Percentiles rank a stretch among this genome's conserved stretches.
Conservation (phyloP, 1,140 invertebrate species). For the Propsilocerus akamusi region DNA sequence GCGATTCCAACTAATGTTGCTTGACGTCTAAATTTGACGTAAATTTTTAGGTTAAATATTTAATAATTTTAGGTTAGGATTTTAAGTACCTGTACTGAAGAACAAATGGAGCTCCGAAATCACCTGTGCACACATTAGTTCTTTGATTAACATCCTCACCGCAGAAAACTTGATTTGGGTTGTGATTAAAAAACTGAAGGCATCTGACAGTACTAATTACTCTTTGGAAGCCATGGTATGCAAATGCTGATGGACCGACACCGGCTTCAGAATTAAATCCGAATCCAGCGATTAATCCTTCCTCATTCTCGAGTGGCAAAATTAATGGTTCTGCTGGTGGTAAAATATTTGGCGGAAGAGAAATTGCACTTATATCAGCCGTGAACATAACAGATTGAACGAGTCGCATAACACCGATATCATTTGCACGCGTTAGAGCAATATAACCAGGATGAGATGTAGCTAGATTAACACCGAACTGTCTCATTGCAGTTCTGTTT, state of each 20-base stretch:
- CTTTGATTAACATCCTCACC: not conserved
- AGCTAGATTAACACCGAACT: not conserved
- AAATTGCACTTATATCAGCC: no score
- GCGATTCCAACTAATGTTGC: not conserved
- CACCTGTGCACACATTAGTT: not conserved
- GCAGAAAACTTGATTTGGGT: not conserved
- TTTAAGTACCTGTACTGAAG: no score
- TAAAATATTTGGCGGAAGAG: not conserved
- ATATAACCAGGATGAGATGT: not conserved
- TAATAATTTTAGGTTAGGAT: no score
- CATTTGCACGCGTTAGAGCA: not conserved
- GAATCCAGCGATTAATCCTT: not conserved
- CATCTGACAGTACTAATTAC: not conserved
- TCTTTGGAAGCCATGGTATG: not conserved
- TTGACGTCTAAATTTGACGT: no score
- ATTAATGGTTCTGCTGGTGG: not conserved
- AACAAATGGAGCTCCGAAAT: not conserved
- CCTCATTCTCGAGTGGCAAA: not conserved
- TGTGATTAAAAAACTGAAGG: not conserved
- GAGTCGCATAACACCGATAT: not conserved
- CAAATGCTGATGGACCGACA: not conserved
- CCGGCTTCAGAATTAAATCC: not conserved
- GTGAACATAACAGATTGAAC: not conserved
- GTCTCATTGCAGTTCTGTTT: not conserved
- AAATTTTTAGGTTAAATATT: no score